Evolutionary conservation across 2,888 invertebrate species (phyloP), one percentile per base, ranked within the genome.

Genomic region (Kryphioiulus occultus): DNA sequence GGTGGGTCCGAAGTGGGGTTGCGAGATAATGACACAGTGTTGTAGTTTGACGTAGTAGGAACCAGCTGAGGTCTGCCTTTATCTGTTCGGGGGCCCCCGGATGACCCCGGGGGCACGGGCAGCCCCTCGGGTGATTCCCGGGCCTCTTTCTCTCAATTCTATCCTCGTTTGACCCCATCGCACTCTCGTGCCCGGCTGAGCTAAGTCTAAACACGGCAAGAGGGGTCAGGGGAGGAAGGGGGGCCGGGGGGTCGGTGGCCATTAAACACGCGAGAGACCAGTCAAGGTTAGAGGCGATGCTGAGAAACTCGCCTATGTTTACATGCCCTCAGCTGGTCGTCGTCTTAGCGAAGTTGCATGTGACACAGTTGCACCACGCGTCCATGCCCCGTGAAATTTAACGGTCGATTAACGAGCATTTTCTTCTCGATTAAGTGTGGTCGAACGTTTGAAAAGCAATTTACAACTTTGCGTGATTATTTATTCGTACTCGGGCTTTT

Each of bases 101-200:
- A 59, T 59, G 59, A 59, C 59, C 59, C n/a, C 59, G n/a, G 19
- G 59, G 59, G n/a, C 59, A n/a, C 59, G 59, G 59, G 59, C 59
- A 59, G 59, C 59, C n/a, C 59, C 59, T 59, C 59, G 59, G 59
- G 59, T 22, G 19, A 59, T 59, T 19, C 59, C 59, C 59, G 19
- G 59, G 59, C 59, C n/a, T 59, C 59, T 59, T 59, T 59, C 22
- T 59, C 59, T 59, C 59, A 17, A 17, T 19, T 53, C 53, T 53
- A 53, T 53, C 53, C 59, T 59, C 59, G 59, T 59, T 59, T 59
- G 59, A 59, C 59, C n/a, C 59, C 59, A n/a, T 59, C n/a, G 59
- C 59, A 59, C 59, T 42, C 42, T 59, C 59, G 59, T 59, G 59
- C 59, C 59, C 59, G 59, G 59, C 59, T 59, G 59, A 59, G 59